Evolutionary conservation across 1,140 invertebrate species (phyloP).

Genomic region (Pseudachorutes palmiensis): DNA sequence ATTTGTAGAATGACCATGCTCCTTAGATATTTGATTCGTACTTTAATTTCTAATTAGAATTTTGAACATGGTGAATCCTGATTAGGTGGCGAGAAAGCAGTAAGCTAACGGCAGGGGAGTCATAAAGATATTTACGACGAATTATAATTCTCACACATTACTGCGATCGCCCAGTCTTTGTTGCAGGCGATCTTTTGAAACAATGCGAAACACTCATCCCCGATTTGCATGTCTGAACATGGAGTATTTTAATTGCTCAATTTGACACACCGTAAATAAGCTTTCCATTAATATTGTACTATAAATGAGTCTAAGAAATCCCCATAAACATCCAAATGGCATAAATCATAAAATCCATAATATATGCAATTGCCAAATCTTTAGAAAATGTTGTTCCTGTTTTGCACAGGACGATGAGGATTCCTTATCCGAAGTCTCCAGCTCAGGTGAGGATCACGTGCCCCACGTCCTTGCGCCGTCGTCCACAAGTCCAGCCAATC

Average conservation of each 20-base stretch:
- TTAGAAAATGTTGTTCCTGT: background rate
- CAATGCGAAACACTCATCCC: background rate
- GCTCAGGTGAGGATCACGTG: constrained; percentile 38
- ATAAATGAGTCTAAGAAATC: background rate
- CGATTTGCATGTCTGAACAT: background rate
- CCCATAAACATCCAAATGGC: too few species aligned
- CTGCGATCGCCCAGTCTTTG: too few species aligned
- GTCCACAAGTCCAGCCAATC: constrained; percentile 39
- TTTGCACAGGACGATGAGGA: constrained; percentile 41
- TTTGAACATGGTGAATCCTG: background rate
- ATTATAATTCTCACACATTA: too few species aligned
- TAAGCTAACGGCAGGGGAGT: background rate
- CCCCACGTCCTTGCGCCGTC: constrained; percentile 49
- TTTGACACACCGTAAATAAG: background rate
- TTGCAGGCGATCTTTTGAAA: too few species aligned
- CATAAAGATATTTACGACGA: background rate
- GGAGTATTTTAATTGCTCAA: background rate
- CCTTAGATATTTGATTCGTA: background rate
- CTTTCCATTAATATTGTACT: background rate
- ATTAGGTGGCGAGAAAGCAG: background rate
- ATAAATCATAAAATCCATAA: too few species aligned
- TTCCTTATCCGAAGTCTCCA: constrained; percentile 30
- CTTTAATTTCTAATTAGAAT: background rate
- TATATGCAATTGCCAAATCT: too few species aligned
- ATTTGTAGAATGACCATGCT: background rate